Percentiles rank a stretch among this genome's conserved stretches.
Evolutionary conservation across 2,797 vertebrate species (phyloP).

Genomic region (Cryptoblepharus egeriae): DNA sequence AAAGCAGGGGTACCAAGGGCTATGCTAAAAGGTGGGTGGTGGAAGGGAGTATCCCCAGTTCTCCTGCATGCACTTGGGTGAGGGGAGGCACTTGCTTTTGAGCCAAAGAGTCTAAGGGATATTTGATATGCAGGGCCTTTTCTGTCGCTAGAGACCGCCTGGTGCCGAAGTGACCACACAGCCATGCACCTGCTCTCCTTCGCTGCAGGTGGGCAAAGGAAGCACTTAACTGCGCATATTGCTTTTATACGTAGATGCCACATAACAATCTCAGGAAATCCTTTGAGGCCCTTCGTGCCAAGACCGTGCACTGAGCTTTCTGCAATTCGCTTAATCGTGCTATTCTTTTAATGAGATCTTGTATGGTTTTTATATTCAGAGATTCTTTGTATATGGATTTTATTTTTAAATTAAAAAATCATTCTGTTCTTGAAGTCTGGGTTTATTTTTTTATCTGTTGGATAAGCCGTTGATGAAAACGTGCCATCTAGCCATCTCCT

Average conservation of each 20-base stretch:
- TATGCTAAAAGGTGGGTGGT: not conserved
- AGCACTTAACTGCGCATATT: not conserved
- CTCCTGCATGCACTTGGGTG: not conserved
- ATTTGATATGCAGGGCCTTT: too few species aligned
- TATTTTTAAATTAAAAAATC: constrained; percentile 14
- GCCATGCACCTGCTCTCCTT: too few species aligned
- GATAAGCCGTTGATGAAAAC: not conserved
- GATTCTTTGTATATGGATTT: not conserved
- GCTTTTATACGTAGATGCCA: too few species aligned
- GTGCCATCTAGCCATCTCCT: too few species aligned
- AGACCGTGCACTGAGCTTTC: not conserved
- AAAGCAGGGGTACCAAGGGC: not conserved
- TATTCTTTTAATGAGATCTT: not conserved
- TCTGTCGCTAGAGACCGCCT: too few species aligned
- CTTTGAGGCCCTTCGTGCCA: not conserved
- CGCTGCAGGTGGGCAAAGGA: not conserved
- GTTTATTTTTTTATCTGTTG: not conserved
- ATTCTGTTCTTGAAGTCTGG: not conserved
- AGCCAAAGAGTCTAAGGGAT: not conserved
- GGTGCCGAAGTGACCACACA: not conserved
- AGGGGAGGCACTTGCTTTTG: not conserved
- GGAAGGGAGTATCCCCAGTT: not conserved
- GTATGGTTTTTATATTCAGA: not conserved
- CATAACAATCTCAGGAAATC: not conserved
- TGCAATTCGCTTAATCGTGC: not conserved